phyloP scores from a whole-genome alignment of 2,888 invertebrate species.

The Biston stratarius region DNA sequence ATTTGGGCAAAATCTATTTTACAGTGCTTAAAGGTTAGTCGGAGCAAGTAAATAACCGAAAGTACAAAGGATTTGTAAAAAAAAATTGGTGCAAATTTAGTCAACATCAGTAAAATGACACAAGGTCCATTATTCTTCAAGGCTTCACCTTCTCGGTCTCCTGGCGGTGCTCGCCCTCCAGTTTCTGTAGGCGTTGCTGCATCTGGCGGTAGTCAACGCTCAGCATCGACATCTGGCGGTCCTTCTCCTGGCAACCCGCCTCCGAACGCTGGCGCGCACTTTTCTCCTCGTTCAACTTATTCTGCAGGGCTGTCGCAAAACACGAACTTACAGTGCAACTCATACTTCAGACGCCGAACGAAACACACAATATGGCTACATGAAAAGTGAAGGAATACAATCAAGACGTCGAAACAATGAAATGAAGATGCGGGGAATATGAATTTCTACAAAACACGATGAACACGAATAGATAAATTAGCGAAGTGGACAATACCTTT shows the following conservation, averaged over 20 bases:
- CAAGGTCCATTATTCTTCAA: neutral
- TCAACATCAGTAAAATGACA: neutral
- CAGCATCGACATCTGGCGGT: conserved; percentile 97
- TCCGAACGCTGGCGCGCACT: conserved; percentile 94
- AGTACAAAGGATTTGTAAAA: neutral
- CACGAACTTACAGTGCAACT: conserved; percentile 20
- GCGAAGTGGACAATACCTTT: conserved; percentile 87
- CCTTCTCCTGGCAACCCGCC: conserved; percentile 95
- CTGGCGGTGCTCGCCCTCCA: conserved; percentile 96
- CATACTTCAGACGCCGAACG: conserved; percentile 32
- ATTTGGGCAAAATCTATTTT: no score
- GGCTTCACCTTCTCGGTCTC: conserved; percentile 92
- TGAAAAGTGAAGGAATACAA: conserved; percentile 9
- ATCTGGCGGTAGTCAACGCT: conserved; percentile 98
- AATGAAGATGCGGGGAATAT: conserved; percentile 8
- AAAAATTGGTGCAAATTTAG: neutral
- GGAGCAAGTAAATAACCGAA: no score
- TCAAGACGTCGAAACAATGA: neutral
- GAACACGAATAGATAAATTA: conserved; percentile 58
- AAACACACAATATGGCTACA: conserved; percentile 17
- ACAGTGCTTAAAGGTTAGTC: no score
- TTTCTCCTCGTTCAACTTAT: conserved; percentile 96
- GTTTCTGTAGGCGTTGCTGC: conserved; percentile 94
- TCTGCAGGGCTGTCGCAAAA: conserved; percentile 91
- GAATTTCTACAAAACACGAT: conserved; percentile 38